Evolutionary conservation across 1,140 invertebrate species (phyloP), one percentile per base, ranked within the genome.

Genomic region (Apis laboriosa): DNA sequence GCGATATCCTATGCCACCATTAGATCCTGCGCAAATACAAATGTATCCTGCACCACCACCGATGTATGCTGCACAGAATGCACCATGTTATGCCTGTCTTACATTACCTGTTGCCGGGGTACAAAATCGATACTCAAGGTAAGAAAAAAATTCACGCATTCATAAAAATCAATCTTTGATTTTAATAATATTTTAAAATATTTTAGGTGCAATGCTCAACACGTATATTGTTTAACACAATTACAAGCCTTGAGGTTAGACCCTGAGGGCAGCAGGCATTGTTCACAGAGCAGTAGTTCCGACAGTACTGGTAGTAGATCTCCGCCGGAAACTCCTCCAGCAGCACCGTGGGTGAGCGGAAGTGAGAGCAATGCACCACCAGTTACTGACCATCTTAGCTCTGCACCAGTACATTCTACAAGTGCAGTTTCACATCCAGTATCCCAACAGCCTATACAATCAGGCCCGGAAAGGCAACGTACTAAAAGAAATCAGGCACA

Each of bases 251-350:
- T 95, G 76, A 92, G 93, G 60, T 86, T 95, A 53, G 94, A 95
- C 13, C 93, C 93, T 7, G 94, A 95, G 24, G 94, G 88, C 76
- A 94, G 90, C 79, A 92, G 94, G 60, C 94, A 95, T 43, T 94
- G 93, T 83, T 95, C 94, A 17, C 96, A 96, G 56, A 96, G 96
- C 53, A 95, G 95, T 84, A 95, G 95, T 87, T 95, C 95, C 0
- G 95, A 95, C 24, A 95, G 95, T 86, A 95, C 94, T 66, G 94
- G 95, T 71, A 95, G 95, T 84, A 93, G 94, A 71, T 95, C 95
- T 55, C 95, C 96, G 0, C 95, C 95, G 0, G 95, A 96, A 70
- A 96, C 96, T 5, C 96, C 96, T 60, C 95, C 96, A 24, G 94
- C 92, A 9, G 91, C 83, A 4, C 91, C 91, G 1, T 94, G 93